phyloP scores from a whole-genome alignment of 1,140 invertebrate genomes.

The Listronotus bonariensis region DNA sequence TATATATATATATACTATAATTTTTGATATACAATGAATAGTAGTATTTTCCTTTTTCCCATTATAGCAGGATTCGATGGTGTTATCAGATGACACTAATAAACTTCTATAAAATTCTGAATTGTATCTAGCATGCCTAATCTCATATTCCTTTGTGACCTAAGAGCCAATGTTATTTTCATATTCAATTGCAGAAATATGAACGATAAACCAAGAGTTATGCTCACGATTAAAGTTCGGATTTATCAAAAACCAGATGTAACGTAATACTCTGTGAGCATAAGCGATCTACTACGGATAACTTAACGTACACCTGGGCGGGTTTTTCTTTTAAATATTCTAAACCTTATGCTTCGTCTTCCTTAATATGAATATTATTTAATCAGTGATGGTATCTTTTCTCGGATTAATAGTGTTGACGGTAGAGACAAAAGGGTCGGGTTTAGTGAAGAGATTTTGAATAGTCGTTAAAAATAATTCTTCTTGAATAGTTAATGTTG shows the following conservation, averaged over 20 bases:
- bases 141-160: constrained; percentile 16
- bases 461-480: too few relatives aligned
- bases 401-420: constrained; percentile 34
- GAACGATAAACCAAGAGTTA: constrained; percentile 29
- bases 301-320: constrained; percentile 31
- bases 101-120: constrained; percentile 25
- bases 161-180: constrained; percentile 22
- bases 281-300: constrained; percentile 34
- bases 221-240: constrained; percentile 30
- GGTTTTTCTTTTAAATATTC: constrained; percentile 31
- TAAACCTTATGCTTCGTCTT: constrained; percentile 33
- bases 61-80: too few relatives aligned
- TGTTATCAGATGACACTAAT: constrained; percentile 31
- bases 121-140: constrained; percentile 23
- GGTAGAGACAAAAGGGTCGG: constrained; percentile 25
- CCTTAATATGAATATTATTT: constrained; percentile 38
- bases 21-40: too few relatives aligned
- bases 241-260: constrained; percentile 38
- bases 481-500: constrained; percentile 21
- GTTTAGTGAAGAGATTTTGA: constrained; percentile 12
- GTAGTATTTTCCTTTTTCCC: too few relatives aligned
- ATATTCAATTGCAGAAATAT: constrained; percentile 38
- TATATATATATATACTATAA: too few relatives aligned
- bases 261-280: constrained; percentile 31
- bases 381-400: constrained; percentile 28